Evolutionary conservation across 1,140 invertebrate species (phyloP).

Genomic region (Diuraphis noxia): DNA sequence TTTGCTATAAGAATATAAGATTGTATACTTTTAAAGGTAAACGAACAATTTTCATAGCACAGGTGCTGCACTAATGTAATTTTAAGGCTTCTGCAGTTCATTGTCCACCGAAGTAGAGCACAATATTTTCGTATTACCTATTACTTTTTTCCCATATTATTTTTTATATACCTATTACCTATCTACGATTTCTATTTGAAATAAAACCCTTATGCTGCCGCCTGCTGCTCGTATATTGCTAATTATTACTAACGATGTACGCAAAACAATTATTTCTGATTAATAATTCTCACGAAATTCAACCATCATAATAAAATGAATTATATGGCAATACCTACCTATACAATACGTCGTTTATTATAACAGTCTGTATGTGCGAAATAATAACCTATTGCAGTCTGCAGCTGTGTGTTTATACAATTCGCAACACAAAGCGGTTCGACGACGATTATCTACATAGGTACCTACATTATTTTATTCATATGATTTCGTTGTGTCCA

Average conservation of each 20-base stretch:
- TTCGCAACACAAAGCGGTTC: background rate
- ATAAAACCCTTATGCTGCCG: background rate
- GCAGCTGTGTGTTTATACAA: background rate
- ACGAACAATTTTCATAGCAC: background rate
- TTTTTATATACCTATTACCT: background rate
- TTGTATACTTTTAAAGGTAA: background rate
- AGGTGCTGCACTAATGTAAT: background rate
- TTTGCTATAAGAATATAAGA: background rate
- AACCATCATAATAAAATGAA: background rate
- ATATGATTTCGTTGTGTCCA: background rate
- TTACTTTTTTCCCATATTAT: background rate
- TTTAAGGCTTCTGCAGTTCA: background rate
- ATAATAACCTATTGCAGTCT: background rate
- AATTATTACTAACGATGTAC: background rate
- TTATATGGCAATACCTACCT: background rate
- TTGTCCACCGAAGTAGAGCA: background rate
- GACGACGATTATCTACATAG: background rate
- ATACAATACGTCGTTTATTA: background rate
- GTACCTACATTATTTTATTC: background rate
- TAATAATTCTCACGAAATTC: background rate
- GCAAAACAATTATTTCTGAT: slow-evolving; percentile 15
- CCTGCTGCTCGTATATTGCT: background rate
- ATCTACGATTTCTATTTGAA: background rate
- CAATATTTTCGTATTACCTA: background rate
- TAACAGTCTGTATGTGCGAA: background rate